Conservation (phyloP, 1,140 invertebrate species). For the Temnothorax longispinosus region DNA sequence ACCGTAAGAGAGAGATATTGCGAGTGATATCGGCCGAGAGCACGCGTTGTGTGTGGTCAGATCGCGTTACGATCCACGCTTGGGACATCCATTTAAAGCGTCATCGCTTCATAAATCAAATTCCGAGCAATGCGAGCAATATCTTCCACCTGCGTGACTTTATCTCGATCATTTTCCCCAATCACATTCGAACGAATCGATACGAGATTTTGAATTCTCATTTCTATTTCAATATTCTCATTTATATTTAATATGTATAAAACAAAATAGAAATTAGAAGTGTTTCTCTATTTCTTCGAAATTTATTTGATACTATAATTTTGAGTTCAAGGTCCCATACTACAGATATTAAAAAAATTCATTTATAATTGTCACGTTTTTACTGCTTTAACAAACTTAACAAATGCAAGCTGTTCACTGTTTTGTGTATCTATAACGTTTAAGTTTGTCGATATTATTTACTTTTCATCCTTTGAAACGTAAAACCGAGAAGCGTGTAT, state of each 20-base stretch:
- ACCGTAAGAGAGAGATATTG: conserved; percentile 67
- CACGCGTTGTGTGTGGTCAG: conserved; percentile 71
- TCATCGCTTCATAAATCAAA: conserved; percentile 73
- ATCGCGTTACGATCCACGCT: conserved; percentile 72
- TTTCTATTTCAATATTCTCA: neutral
- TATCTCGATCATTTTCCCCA: conserved; percentile 28
- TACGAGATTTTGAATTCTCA: neutral
- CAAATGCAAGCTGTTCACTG: neutral
- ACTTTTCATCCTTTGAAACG: neutral
- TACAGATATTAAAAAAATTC: neutral
- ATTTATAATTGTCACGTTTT: neutral
- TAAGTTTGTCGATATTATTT: neutral
- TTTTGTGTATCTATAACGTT: neutral
- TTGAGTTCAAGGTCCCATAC: neutral
- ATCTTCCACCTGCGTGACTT: neutral
- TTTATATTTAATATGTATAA: neutral
- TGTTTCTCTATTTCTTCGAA: neutral
- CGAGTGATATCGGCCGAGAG: conserved; percentile 63
- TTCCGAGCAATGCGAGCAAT: conserved; percentile 54
- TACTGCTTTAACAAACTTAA: neutral
- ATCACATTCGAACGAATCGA: neutral
- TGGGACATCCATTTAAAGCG: conserved; percentile 72
- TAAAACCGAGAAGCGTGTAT: neutral
- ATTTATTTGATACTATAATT: neutral
- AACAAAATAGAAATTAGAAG: neutral